These are phyloP conservation scores for Cryptotermes secundus DNA, from an alignment of 1,140 invertebrate species.

Conservation along the genomic window DNA sequence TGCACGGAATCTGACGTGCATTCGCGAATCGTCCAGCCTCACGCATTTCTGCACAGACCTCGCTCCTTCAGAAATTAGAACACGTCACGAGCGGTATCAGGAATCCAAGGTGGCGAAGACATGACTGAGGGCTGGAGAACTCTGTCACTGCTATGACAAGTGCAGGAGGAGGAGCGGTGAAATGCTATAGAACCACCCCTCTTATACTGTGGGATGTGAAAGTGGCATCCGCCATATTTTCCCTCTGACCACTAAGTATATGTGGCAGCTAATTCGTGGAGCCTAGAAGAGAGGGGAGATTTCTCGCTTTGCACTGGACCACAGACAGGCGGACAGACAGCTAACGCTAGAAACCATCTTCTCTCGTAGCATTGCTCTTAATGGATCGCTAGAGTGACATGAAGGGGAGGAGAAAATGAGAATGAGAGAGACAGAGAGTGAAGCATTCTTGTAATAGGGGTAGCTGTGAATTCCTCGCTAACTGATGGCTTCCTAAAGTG, in stretches of 20 bases:
- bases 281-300: not conserved
- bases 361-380: not conserved
- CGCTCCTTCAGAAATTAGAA: not conserved
- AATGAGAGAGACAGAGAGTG: not conserved
- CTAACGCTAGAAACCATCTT: constrained; percentile 8
- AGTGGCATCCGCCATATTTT: constrained; percentile 15
- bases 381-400: not conserved
- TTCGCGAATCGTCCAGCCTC: not conserved
- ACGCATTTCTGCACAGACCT: not conserved
- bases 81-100: not conserved
- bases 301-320: not conserved
- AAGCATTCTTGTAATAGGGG: too few species aligned
- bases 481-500: not conserved
- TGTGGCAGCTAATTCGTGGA: not conserved
- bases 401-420: not conserved
- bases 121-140: not conserved
- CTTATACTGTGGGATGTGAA: not conserved
- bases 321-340: not conserved
- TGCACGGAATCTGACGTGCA: too few species aligned
- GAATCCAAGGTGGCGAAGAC: not conserved
- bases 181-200: not conserved
- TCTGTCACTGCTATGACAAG: not conserved
- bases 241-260: constrained; percentile 18
- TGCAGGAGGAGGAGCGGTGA: not conserved
- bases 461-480: not conserved